phyloP scores from a whole-genome alignment of 2,113 vertebrate species.

The Onychostoma macrolepis region DNA sequence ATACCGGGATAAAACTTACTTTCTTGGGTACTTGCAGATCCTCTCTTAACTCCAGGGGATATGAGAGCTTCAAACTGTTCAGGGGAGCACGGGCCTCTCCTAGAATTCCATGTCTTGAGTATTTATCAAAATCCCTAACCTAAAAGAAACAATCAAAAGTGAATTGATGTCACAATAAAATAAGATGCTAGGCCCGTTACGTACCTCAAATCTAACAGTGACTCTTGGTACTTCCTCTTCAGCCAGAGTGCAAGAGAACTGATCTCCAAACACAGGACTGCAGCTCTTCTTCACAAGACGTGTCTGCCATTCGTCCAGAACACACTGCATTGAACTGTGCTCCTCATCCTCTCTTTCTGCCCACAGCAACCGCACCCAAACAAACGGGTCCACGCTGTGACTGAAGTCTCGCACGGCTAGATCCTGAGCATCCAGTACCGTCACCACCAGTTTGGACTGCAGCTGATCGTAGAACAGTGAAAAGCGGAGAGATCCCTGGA shows the following conservation, averaged over 20 bases:
- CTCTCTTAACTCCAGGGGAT: conserved; percentile 71
- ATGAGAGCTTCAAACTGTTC: conserved; percentile 65
- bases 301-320: conserved; percentile 74
- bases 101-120: conserved; percentile 73
- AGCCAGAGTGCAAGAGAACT: conserved; percentile 71
- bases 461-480: conserved; percentile 70
- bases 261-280: conserved; percentile 72
- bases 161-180: background rate
- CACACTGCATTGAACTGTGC: conserved; percentile 41
- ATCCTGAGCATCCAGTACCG: conserved; percentile 65
- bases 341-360: conserved; percentile 47
- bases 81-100: conserved; percentile 73
- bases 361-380: conserved; percentile 68
- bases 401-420: conserved; percentile 56
- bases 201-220: conserved; percentile 75
- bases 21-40: conserved; percentile 73
- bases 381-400: conserved; percentile 59
- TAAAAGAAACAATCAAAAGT: conserved; percentile 47
- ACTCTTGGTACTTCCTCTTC: conserved; percentile 61
- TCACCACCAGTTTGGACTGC: conserved; percentile 68
- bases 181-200: background rate
- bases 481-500: conserved; percentile 68
- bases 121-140: conserved; percentile 78
- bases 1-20: conserved; percentile 58
- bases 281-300: conserved; percentile 70